Conservation (phyloP, 2,113 vertebrate genomes). For the Neodon shergylaensis region DNA sequence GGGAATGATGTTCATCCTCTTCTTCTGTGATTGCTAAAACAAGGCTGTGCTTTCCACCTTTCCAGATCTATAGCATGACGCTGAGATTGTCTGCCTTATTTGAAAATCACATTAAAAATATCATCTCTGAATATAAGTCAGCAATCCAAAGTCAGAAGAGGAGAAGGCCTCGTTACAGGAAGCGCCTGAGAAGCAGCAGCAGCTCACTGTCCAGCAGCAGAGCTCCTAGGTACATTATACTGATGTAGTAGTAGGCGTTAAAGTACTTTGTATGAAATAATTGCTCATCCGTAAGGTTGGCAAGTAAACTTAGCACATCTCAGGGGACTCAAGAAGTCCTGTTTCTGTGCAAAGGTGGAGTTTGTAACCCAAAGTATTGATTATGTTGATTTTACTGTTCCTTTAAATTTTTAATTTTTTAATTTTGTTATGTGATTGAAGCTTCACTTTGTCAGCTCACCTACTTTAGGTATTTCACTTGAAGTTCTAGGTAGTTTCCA, state of each 20-base stretch:
- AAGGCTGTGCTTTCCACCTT: constrained; percentile 43
- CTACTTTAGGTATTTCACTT: constrained; percentile 44
- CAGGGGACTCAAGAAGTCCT: neutral
- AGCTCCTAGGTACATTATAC: constrained; percentile 86
- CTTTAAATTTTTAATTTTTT: neutral
- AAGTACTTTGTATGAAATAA: neutral
- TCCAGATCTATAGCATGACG: constrained; percentile 97
- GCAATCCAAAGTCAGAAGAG: constrained; percentile 93
- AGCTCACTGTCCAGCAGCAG: constrained; percentile 89
- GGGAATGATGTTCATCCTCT: neutral
- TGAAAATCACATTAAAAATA: constrained; percentile 93
- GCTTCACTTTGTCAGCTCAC: constrained; percentile 28
- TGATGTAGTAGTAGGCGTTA: neutral
- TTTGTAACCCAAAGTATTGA: constrained; percentile 38
- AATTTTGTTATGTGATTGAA: neutral
- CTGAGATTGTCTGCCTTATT: constrained; percentile 97
- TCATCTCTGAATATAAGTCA: constrained; percentile 96
- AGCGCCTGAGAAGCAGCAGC: constrained; percentile 92
- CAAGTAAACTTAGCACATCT: neutral
- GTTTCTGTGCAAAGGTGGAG: neutral
- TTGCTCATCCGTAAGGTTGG: constrained; percentile 17
- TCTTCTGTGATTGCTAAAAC: constrained; percentile 9
- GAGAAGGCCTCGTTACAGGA: constrained; percentile 89
- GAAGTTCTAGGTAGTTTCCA: constrained; percentile 21
- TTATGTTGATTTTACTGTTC: constrained; percentile 40